Evolutionary conservation across 2,113 vertebrate genomes (phyloP).

Genomic region (Hyperoodon ampullatus): DNA sequence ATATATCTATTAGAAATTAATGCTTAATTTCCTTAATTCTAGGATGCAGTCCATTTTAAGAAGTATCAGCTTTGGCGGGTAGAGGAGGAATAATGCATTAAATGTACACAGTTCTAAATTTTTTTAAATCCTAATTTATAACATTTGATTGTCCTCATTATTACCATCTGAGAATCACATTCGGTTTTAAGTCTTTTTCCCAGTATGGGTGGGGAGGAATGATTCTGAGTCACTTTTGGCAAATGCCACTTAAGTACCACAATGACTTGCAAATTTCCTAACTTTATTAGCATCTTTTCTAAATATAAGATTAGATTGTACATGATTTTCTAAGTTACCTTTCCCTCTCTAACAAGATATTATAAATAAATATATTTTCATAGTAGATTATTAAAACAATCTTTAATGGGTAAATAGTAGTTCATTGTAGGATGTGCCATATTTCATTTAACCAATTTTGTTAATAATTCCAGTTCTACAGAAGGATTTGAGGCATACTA

Average conservation of each 20-base stretch:
- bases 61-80: background rate
- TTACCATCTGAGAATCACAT: background rate
- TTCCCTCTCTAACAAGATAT: background rate
- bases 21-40: constrained; percentile 30
- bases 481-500: background rate
- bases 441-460: constrained; percentile 34
- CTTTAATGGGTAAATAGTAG: constrained; percentile 15
- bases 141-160: background rate
- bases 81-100: background rate
- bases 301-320: constrained; percentile 10
- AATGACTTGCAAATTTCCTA: background rate
- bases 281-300: constrained; percentile 23
- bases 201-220: background rate
- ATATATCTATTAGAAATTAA: background rate
- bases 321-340: background rate
- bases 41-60: constrained; percentile 35
- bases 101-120: constrained; percentile 1
- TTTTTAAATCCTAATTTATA: background rate
- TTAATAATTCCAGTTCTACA: background rate
- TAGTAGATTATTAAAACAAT: constrained; percentile 58
- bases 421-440: constrained; percentile 29
- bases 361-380: constrained; percentile 66
- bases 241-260: background rate
- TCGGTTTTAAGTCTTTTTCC: background rate
- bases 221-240: constrained; percentile 35